phyloP scores from a whole-genome alignment of 64 coral and sea anemone genomes.

The Montipora cactus region DNA sequence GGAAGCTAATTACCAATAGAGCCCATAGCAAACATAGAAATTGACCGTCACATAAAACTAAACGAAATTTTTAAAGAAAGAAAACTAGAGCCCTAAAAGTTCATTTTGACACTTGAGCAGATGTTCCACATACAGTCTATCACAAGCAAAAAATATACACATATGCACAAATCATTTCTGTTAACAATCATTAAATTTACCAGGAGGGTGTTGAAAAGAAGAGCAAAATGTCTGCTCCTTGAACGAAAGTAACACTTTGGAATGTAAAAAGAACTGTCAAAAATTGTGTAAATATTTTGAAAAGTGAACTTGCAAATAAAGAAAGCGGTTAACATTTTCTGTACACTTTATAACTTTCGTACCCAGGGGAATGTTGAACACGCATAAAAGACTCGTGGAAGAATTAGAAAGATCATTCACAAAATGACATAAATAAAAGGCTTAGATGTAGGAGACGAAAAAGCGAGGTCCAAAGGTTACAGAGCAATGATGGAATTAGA shows the following conservation, averaged over 20 bases:
- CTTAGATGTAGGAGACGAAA: neutral
- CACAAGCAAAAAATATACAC: neutral
- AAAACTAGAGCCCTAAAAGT: neutral
- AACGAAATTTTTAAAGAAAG: neutral
- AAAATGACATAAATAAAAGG: neutral
- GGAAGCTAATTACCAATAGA: no score
- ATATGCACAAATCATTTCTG: slow-evolving; percentile 10
- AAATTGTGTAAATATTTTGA: slow-evolving; percentile 46
- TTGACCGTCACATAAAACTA: neutral
- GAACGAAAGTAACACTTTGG: neutral
- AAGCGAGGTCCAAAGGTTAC: neutral
- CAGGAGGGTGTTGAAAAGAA: neutral
- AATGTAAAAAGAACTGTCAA: neutral
- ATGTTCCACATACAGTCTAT: slow-evolving; percentile 15
- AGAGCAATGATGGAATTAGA: no score
- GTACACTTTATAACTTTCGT: slow-evolving; percentile 21
- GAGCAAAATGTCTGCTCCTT: neutral
- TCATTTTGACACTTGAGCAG: neutral
- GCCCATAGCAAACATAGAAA: neutral
- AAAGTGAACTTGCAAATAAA: slow-evolving; percentile 34
- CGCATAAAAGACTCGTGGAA: neutral
- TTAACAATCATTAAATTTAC: neutral
- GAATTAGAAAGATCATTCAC: neutral
- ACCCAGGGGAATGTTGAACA: neutral
- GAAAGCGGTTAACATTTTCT: neutral